Evolutionary conservation across 2,888 invertebrate genomes (phyloP), one percentile per base, ranked within the genome.

Genomic region (Chrysomela aeneicollis): DNA sequence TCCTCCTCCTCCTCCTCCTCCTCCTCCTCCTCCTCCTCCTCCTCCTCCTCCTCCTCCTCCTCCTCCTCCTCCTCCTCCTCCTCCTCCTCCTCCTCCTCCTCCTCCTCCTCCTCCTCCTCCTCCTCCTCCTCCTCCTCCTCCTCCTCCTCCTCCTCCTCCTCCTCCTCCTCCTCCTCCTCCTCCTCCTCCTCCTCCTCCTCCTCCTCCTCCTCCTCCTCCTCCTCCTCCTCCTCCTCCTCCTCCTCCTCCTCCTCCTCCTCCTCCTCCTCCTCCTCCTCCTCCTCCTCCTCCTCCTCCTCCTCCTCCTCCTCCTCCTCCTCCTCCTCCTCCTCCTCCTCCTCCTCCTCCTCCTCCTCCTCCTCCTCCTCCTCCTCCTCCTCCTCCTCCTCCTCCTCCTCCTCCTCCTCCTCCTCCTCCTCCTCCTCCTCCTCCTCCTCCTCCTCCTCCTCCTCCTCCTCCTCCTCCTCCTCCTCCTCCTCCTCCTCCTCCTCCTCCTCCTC

Each of bases 391-490:
- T 15, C 15, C 22, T 1, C 59, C 19, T n/a, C 42, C 53, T 30
- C 47, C 30, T 30, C 61, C 61, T 26, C 30, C 37, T 21, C 51
- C 46, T 37, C n/a, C 53, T 8, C 53, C 30, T 21, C 53, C 3
- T 15, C 37, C 54, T 18, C 46, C 51, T 46, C 47, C 22, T 35
- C 46, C 46, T 15, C 53, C 51, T 22, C 53, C 47, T 26, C 22
- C 21, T 17, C 61, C 61, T 9, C 53, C 61, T 35, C 15, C 46
- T 19, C 61, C 47, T 12, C 55, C 49, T 54, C 46, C 42, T n/a
- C 61, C 55, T 15, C 15, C 22, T 1, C 59, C 19, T n/a, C 42
- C 53, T 30, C 47, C 30, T 30, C 61, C 61, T 26, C 42, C 53
- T 30, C 53, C 53, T 26, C 47, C 54, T 26, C 21, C 51, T 47